Conservation (phyloP, 2,797 vertebrate genomes). For the Pseudomugil gertrudae region DNA sequence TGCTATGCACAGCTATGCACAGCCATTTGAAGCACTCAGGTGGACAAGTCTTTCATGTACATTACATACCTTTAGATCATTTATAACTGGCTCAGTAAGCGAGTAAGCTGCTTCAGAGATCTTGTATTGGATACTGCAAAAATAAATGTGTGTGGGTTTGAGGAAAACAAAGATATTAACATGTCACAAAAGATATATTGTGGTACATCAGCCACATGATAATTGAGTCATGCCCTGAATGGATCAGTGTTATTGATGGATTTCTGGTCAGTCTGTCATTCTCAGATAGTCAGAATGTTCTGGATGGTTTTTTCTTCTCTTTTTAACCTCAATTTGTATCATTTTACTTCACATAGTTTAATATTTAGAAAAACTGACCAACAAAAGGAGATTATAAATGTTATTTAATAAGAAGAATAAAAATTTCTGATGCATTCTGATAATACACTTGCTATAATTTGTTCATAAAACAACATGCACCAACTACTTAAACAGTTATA, state of each 20-base stretch:
- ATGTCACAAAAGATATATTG: neutral
- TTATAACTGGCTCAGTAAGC: conserved; percentile 40
- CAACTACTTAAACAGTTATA: neutral
- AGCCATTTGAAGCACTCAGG: conserved; percentile 39
- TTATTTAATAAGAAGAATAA: too few relatives aligned
- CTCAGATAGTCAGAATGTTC: conserved; percentile 11
- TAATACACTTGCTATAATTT: neutral
- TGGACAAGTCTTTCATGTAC: conserved; percentile 40
- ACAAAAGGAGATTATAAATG: neutral
- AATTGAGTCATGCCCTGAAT: neutral
- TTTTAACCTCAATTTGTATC: neutral
- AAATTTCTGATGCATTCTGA: too few relatives aligned
- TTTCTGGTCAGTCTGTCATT: neutral
- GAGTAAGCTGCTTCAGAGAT: conserved; percentile 17
- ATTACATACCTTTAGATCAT: conserved; percentile 39
- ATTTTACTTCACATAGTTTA: neutral
- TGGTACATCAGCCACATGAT: neutral
- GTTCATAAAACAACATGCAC: conserved; percentile 2
- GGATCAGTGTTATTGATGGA: neutral
- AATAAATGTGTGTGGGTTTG: conserved; percentile 12
- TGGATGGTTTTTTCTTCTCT: conserved; percentile 3
- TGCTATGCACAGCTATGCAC: conserved; percentile 14
- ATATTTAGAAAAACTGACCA: neutral
- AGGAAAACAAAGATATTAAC: neutral
- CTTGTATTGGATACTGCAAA: conserved; percentile 17